A percentile compares a stretch with the other conserved stretches of the same genome.
These are phyloP conservation scores for Reticulitermes speratus DNA, from an alignment of 1,140 invertebrate genomes.

Conservation along the genomic window DNA sequence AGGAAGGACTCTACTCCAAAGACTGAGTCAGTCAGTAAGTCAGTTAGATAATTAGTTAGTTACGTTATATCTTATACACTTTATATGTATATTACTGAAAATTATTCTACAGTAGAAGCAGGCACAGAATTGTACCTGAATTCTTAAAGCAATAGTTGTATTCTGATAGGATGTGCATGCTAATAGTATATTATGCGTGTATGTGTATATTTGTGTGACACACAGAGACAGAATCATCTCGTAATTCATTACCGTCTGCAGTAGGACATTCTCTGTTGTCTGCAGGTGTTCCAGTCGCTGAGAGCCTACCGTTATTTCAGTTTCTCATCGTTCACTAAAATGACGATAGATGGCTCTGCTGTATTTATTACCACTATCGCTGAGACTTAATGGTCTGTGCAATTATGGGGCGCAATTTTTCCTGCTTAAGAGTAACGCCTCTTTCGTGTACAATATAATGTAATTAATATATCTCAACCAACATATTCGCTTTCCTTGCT, in stretches of 20 bases:
- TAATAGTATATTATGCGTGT: too few species aligned
- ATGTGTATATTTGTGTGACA: too few species aligned
- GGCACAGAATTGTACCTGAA: too few species aligned
- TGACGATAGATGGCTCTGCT: slow-evolving; percentile 13
- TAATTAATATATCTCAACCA: not conserved
- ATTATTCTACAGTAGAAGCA: too few species aligned
- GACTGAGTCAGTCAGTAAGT: too few species aligned
- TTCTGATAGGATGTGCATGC: too few species aligned
- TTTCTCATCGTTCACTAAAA: not conserved
- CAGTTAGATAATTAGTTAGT: too few species aligned
- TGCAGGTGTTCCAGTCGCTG: not conserved
- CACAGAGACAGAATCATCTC: too few species aligned
- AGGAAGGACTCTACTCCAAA: too few species aligned
- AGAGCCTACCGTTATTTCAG: not conserved
- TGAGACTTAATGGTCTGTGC: not conserved
- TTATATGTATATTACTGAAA: too few species aligned
- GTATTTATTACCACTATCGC: not conserved
- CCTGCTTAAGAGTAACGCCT: not conserved
- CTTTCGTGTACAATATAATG: not conserved
- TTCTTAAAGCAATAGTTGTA: too few species aligned
- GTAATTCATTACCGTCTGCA: not conserved
- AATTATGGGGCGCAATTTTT: slow-evolving; percentile 17
- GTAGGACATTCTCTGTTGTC: not conserved
- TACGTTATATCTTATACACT: too few species aligned
- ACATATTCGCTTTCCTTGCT: not conserved